phyloP scores from a whole-genome alignment of 2,888 invertebrate species.

The Steromphala cineraria region DNA sequence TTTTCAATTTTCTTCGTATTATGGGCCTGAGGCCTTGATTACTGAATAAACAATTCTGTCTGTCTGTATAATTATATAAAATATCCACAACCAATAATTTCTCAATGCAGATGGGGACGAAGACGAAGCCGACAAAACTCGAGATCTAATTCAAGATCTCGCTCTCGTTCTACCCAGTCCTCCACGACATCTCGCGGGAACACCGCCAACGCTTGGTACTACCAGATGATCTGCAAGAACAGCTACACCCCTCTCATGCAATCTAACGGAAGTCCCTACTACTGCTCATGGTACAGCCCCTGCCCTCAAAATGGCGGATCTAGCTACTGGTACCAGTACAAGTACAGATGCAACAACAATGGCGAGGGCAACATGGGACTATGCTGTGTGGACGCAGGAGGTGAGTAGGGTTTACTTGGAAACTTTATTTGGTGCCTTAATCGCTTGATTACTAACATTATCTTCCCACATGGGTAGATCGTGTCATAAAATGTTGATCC shows the following conservation, averaged over 20 bases:
- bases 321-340: background rate
- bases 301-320: background rate
- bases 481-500: too few relatives aligned
- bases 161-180: background rate
- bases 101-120: too few relatives aligned
- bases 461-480: too few relatives aligned
- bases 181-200: background rate
- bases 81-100: too few relatives aligned
- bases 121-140: too few relatives aligned
- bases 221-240: slow-evolving; percentile 3
- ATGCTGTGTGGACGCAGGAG: background rate
- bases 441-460: too few relatives aligned
- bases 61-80: too few relatives aligned
- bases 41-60: too few relatives aligned
- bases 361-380: background rate
- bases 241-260: background rate
- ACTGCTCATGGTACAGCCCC: background rate
- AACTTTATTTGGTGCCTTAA: too few relatives aligned
- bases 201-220: background rate
- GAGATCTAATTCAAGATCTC: background rate
- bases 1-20: too few relatives aligned
- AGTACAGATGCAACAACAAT: background rate
- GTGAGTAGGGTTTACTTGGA: background rate
- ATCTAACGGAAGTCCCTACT: background rate
- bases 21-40: too few relatives aligned